Evolutionary conservation across 2,888 invertebrate species (phyloP), one percentile per base, ranked within the genome.

Genomic region (Cantharis rustica): DNA sequence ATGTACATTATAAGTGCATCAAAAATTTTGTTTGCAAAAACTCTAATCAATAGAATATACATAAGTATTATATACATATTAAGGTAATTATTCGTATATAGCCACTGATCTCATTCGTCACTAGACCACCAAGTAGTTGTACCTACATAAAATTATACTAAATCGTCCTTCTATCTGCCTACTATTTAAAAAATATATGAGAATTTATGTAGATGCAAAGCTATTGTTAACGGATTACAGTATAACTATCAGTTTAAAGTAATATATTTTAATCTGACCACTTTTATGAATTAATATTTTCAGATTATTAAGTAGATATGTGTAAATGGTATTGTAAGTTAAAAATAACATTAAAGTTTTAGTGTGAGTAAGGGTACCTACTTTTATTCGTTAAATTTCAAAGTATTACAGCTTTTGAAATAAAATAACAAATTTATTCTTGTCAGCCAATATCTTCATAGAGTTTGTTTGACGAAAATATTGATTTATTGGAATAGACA

Each of bases 211-310:
- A 86, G 86, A 86, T 86, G 86, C 86, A 85, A 85, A 80, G 80
- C 86, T 81, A 87, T 87, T 87, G 87, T 87, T 86, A 86, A 83
- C 84, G 86, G 87, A 87, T 87, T 87, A 87, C 85, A 84, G 84
- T 81, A 80, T 83, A 84, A 86, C 87, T 87, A 87, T 87, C 84
- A 87, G 87, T 87, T 86, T 87, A 87, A 7, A 47, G 47, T 47
- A 23, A 23, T 23, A 23, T 23, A 47, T 47, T 47, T 47, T 47
- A 47, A 47, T 47, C 47, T 47, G 47, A 47, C n/a, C n/a, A 47
- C 47, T 47, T 47, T 47, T 47, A 47, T 47, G 47, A 47, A 47
- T 47, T 47, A n/a, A 47, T n/a, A 47, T 47, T 47, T 47, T 7
- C n/a, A 47, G n/a, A 47, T 47, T 31, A 47, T 47, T 47, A 47